These are phyloP conservation scores for Aix galericulata DNA, from an alignment of 2,113 vertebrate species.

Conservation along the genomic window DNA sequence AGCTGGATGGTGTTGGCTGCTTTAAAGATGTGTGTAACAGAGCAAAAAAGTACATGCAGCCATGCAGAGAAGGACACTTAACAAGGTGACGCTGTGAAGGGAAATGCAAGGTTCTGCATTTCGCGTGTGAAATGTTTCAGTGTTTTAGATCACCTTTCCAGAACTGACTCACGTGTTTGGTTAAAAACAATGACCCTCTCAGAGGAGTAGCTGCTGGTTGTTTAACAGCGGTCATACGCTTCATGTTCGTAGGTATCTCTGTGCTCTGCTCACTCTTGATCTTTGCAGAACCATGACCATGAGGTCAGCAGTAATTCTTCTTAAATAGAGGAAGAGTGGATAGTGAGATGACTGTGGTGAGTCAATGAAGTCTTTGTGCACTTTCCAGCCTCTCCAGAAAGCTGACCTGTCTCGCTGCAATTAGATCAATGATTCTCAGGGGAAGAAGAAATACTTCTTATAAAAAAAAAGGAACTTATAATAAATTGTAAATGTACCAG, in stretches of 20 bases:
- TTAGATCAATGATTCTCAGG: neutral
- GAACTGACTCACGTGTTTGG: neutral
- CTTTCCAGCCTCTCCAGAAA: neutral
- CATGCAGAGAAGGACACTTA: neutral
- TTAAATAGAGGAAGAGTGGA: neutral
- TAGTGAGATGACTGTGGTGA: neutral
- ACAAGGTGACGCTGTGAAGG: neutral
- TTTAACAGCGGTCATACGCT: neutral
- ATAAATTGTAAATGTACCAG: neutral
- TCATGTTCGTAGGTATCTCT: neutral
- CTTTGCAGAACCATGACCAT: neutral
- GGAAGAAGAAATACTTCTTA: neutral
- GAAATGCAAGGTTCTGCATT: neutral
- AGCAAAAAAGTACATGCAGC: neutral
- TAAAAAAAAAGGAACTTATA: rapidly evolving
- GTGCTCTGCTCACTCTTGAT: neutral
- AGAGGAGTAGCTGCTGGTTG: neutral
- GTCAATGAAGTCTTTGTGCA: neutral
- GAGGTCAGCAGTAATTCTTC: neutral
- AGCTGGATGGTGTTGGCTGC: neutral
- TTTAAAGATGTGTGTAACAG: neutral
- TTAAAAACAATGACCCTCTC: slow-evolving; percentile 19
- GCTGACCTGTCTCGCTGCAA: neutral
- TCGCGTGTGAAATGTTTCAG: neutral
- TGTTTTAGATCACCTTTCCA: neutral